These are phyloP conservation scores for Drosophila pseudotalamancana DNA, from an alignment of 2,888 invertebrate genomes.

Conservation along the genomic window DNA sequence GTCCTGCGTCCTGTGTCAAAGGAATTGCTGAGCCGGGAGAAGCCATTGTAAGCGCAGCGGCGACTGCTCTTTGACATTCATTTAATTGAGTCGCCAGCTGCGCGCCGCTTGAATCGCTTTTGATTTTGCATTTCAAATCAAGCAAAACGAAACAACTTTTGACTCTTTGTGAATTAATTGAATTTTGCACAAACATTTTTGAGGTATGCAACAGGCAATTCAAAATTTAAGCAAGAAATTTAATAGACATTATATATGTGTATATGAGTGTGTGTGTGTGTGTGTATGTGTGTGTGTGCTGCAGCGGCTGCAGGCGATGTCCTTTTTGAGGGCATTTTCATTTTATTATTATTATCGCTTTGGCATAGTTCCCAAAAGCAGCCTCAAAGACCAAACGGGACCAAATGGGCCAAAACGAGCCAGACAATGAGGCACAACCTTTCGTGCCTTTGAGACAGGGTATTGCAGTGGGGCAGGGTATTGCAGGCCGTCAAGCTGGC, in stretches of 20 bases:
- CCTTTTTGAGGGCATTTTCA: slow-evolving; percentile 40
- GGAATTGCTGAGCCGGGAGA: slow-evolving; percentile 69
- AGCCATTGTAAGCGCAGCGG: slow-evolving; percentile 37
- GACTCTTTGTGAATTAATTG: slow-evolving; percentile 40
- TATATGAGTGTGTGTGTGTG: neutral
- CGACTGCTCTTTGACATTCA: slow-evolving; percentile 72
- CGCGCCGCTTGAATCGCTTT: slow-evolving; percentile 8
- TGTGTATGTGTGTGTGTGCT: neutral
- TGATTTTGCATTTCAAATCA: slow-evolving; percentile 77
- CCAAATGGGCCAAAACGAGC: slow-evolving; percentile 1
- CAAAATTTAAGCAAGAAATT: slow-evolving; percentile 25
- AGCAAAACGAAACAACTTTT: slow-evolving; percentile 29
- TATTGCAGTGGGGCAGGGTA: neutral
- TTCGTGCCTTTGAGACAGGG: slow-evolving; percentile 32
- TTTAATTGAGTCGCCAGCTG: slow-evolving; percentile 68
- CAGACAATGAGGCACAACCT: slow-evolving; percentile 39
- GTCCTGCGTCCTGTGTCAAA: slow-evolving; percentile 53
- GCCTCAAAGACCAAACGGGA: neutral
- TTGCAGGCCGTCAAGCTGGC: slow-evolving; percentile 20
- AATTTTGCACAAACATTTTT: slow-evolving; percentile 35
- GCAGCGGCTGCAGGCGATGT: slow-evolving; percentile 7
- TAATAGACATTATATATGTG: slow-evolving; percentile 32
- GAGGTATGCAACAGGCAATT: slow-evolving; percentile 52
- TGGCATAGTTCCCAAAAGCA: slow-evolving; percentile 70
- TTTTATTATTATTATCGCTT: slow-evolving; percentile 74